These are phyloP conservation scores for Heliconius aoede DNA, from an alignment of 2,888 invertebrate species.

Conservation along the genomic window DNA sequence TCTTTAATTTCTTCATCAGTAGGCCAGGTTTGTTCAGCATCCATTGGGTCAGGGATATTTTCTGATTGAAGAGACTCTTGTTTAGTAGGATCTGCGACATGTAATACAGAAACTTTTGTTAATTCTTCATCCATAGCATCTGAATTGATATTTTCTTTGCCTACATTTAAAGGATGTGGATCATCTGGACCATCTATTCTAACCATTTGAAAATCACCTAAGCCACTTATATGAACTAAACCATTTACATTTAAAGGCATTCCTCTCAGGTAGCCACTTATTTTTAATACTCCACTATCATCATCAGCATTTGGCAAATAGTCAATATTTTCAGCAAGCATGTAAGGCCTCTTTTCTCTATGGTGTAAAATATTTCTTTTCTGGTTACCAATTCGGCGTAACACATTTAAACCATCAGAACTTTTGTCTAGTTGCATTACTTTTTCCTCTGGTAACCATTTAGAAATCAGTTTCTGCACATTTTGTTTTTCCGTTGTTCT, in stretches of 20 bases:
- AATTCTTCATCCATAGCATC: conserved; percentile 73
- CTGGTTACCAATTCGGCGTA: conserved; percentile 89
- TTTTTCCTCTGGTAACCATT: conserved; percentile 93
- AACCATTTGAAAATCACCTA: conserved; percentile 96
- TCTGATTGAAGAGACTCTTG: conserved; percentile 91
- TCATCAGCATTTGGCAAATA: conserved; percentile 81
- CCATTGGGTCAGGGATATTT: conserved; percentile 94
- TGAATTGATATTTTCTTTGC: conserved; percentile 75
- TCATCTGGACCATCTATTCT: conserved; percentile 89
- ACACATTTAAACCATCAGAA: conserved; percentile 87
- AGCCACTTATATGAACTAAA: conserved; percentile 94
- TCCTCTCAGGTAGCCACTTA: conserved; percentile 95
- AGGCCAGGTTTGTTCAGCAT: conserved; percentile 98
- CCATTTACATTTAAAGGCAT: conserved; percentile 93
- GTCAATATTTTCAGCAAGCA: conserved; percentile 91
- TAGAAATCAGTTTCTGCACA: conserved; percentile 86
- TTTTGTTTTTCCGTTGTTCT: conserved; percentile 86
- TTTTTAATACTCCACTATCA: conserved; percentile 87
- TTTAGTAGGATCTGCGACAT: conserved; percentile 85
- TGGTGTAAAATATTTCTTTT: conserved; percentile 88
- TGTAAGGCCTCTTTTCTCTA: conserved; percentile 91
- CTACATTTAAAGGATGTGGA: conserved; percentile 85
- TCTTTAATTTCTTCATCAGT: conserved; percentile 94
- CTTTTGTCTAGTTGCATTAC: conserved; percentile 89
- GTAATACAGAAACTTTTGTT: conserved; percentile 76